Evolutionary conservation across 1,140 invertebrate species (phyloP).

Genomic region (Pseudachorutes palmiensis): DNA sequence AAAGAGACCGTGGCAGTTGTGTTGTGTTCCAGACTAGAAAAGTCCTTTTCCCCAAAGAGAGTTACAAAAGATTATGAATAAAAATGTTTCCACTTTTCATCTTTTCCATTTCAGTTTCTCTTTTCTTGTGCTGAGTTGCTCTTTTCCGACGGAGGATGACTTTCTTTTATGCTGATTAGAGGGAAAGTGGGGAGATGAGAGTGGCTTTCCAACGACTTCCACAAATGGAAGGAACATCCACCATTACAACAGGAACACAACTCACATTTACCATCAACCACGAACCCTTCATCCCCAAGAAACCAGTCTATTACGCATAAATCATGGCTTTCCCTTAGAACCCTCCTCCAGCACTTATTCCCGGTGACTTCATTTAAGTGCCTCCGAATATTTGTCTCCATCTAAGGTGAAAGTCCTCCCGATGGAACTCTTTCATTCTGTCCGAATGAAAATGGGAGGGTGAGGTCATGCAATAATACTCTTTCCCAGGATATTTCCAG

Average conservation of each 20-base stretch:
- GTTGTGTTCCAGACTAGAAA: too few relatives aligned
- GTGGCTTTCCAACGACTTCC: not conserved
- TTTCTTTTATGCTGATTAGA: conserved; percentile 2
- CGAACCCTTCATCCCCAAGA: too few relatives aligned
- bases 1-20: not conserved
- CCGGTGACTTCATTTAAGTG: not conserved
- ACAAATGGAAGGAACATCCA: not conserved
- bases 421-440: too few relatives aligned
- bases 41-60: not conserved
- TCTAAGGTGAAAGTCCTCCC: too few relatives aligned
- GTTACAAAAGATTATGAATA: not conserved
- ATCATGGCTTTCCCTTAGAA: too few relatives aligned
- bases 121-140: not conserved
- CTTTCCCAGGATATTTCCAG: not conserved
- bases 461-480: not conserved
- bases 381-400: too few relatives aligned
- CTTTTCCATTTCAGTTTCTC: not conserved
- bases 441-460: not conserved
- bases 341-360: not conserved
- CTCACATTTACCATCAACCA: too few relatives aligned
- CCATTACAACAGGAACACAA: not conserved
- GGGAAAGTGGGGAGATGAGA: not conserved
- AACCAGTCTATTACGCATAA: too few relatives aligned
- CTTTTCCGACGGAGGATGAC: not conserved
- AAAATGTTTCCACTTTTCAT: conserved; percentile 2